These are phyloP conservation scores for Mellilla xanthometata DNA, from an alignment of 2,888 invertebrate species.

Conservation along the genomic window DNA sequence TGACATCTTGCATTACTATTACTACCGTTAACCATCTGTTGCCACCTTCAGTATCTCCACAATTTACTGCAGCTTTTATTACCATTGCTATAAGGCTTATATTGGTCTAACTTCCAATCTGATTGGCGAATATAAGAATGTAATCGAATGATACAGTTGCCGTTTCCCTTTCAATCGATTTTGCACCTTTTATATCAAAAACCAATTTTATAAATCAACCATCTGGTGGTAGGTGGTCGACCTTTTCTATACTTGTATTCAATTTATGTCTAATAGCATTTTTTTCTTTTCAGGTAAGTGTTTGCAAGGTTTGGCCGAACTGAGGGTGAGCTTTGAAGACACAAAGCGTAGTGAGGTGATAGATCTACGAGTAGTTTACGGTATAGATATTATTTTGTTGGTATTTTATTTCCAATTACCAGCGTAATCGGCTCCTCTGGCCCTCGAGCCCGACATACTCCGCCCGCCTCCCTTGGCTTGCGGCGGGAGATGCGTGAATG, in stretches of 20 bases:
- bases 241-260: conserved; percentile 58
- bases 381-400: too few relatives aligned
- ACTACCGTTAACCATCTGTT: conserved; percentile 47
- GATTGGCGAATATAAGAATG: conserved; percentile 33
- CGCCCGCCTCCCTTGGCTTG: too few relatives aligned
- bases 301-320: conserved; percentile 46
- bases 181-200: conserved; percentile 66
- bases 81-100: conserved; percentile 28
- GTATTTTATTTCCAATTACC: too few relatives aligned
- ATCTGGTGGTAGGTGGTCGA: conserved; percentile 59
- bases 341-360: conserved; percentile 5
- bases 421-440: too few relatives aligned
- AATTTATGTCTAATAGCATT: conserved; percentile 59
- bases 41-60: conserved; percentile 10
- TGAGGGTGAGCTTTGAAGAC: conserved; percentile 45
- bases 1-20: conserved; percentile 49
- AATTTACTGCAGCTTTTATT: conserved; percentile 21
- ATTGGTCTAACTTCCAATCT: conserved; percentile 19
- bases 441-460: too few relatives aligned
- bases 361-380: conserved; percentile 20
- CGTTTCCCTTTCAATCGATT: conserved; percentile 59
- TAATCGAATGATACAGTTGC: conserved; percentile 54
- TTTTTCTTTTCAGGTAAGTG: conserved; percentile 66
- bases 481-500: too few relatives aligned
- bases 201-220: conserved; percentile 59